phyloP scores from a whole-genome alignment of 2,797 vertebrate species.

The Enteromius anoplus region DNA sequence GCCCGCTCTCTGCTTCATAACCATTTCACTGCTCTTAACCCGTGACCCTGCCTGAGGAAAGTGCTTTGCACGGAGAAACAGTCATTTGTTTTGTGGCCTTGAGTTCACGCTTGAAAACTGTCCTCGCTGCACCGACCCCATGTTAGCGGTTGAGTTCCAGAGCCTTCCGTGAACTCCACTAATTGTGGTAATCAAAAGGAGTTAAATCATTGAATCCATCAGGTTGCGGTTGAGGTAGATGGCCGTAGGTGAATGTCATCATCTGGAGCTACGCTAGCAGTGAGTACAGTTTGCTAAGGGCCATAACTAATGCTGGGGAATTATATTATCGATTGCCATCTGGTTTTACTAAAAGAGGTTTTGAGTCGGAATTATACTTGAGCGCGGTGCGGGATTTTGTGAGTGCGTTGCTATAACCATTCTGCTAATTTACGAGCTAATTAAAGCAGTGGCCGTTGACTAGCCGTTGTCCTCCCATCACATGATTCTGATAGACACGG shows the following conservation, averaged over 20 bases:
- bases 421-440: conserved; percentile 73
- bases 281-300: background rate
- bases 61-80: conserved; percentile 68
- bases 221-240: background rate
- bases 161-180: conserved; percentile 24
- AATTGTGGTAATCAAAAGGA: conserved; percentile 22
- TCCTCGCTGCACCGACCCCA: conserved; percentile 5
- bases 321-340: conserved; percentile 8
- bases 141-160: conserved; percentile 26
- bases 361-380: background rate
- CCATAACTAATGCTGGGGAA: background rate
- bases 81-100: conserved; percentile 54
- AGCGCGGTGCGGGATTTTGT: background rate
- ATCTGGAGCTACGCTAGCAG: conserved; percentile 7
- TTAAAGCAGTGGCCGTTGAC: conserved; percentile 76
- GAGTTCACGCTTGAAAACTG: conserved; percentile 34
- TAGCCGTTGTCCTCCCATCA: conserved; percentile 73
- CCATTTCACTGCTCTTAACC: conserved; percentile 75
- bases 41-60: conserved; percentile 70
- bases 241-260: background rate
- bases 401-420: conserved; percentile 63
- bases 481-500: conserved; percentile 79
- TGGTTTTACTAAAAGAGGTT: conserved; percentile 14
- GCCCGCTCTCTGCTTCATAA: conserved; percentile 55
- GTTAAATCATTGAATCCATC: background rate